Conservation (phyloP, 2,113 vertebrate genomes). For the Vombatus ursinus region DNA sequence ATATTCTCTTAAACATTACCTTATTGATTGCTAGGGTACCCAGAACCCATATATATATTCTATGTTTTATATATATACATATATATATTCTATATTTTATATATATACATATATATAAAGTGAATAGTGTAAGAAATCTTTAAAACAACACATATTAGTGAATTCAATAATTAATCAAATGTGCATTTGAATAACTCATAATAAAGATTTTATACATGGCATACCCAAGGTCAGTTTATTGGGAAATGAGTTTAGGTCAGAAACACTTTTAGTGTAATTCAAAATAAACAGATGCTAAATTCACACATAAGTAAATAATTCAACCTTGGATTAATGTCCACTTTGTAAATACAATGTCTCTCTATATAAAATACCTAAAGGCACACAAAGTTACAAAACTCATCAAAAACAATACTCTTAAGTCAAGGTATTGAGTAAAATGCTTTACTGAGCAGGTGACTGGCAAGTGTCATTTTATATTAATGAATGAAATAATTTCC, state of each 20-base stretch:
- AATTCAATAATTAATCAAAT: slow-evolving; percentile 45
- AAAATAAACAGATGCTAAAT: slow-evolving; percentile 35
- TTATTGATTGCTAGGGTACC: slow-evolving; percentile 8
- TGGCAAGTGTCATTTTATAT: slow-evolving; percentile 42
- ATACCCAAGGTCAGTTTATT: slow-evolving; percentile 26
- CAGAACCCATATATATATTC: slow-evolving; percentile 24
- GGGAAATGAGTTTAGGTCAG: slow-evolving; percentile 44
- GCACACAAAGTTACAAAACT: slow-evolving; percentile 39
- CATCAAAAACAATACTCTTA: slow-evolving; percentile 15
- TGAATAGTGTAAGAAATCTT: slow-evolving; percentile 38
- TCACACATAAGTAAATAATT: slow-evolving; percentile 45
- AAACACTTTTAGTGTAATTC: slow-evolving; percentile 23
- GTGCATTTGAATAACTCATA: slow-evolving; percentile 27
- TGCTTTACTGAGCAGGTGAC: not conserved
- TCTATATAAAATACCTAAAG: slow-evolving; percentile 43
- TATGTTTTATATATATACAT: not conserved
- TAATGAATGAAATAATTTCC: slow-evolving; percentile 44
- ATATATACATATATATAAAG: not conserved
- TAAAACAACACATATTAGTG: slow-evolving; percentile 50
- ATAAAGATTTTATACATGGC: slow-evolving; percentile 10
- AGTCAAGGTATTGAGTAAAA: slow-evolving; percentile 10
- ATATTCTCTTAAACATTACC: slow-evolving; percentile 33
- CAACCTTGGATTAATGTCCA: slow-evolving; percentile 44
- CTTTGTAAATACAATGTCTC: slow-evolving; percentile 35
- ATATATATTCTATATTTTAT: slow-evolving; percentile 20